These are phyloP conservation scores for Micropterix aruncella DNA, from an alignment of 2,888 invertebrate genomes.

Conservation along the genomic window DNA sequence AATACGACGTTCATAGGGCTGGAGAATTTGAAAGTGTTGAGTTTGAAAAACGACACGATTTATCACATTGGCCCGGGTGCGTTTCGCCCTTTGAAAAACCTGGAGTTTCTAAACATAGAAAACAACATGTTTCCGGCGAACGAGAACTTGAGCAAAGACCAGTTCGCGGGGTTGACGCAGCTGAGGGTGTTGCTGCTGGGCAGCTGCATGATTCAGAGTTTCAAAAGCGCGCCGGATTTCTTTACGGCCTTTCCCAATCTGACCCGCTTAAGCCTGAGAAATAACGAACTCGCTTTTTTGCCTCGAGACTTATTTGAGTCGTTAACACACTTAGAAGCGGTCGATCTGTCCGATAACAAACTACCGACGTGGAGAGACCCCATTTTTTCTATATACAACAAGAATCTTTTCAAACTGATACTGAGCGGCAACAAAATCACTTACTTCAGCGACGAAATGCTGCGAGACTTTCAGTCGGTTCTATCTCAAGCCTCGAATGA, in stretches of 20 bases:
- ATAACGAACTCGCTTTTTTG: conserved; percentile 32
- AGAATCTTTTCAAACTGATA: conserved; percentile 24
- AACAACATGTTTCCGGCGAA: conserved; percentile 35
- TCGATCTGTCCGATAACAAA: conserved; percentile 38
- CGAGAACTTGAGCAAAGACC: conserved; percentile 23
- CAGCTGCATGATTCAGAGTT: conserved; percentile 32
- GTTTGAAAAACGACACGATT: conserved; percentile 37
- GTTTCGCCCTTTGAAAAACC: conserved; percentile 27
- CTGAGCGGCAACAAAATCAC: conserved; percentile 40
- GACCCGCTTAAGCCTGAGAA: conserved; percentile 32
- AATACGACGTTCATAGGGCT: conserved; percentile 36
- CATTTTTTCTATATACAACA: conserved; percentile 30
- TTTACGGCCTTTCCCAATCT: conserved; percentile 35
- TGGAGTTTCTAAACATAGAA: conserved; percentile 36
- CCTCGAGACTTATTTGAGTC: conserved; percentile 27
- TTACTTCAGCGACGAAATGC: conserved; percentile 39
- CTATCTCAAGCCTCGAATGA: conserved; percentile 15
- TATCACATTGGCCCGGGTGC: conserved; percentile 31
- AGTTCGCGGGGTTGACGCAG: conserved; percentile 33
- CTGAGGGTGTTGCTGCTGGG: conserved; percentile 32
- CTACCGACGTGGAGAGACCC: conserved; percentile 37
- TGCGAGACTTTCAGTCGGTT: conserved; percentile 36
- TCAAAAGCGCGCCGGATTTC: conserved; percentile 30
- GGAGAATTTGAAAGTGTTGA: conserved; percentile 29
- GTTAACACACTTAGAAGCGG: conserved; percentile 24